Conservation (phyloP, 2,888 invertebrate genomes). For the Bembecia ichneumoniformis region DNA sequence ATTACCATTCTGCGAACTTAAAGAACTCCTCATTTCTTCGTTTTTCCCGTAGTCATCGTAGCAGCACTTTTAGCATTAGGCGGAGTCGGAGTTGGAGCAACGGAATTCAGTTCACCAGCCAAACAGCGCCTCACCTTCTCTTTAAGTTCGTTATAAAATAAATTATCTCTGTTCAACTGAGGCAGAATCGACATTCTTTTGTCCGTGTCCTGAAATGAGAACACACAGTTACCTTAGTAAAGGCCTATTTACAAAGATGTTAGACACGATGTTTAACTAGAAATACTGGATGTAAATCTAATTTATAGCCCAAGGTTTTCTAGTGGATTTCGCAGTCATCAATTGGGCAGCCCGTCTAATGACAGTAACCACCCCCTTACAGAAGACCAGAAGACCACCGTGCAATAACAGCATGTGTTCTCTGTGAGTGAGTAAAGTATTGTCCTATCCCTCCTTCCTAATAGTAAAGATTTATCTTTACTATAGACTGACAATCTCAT, state of each 20-base stretch:
- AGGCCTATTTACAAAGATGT: not conserved
- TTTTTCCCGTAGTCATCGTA: slow-evolving; percentile 3
- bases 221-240: not conserved
- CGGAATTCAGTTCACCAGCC: slow-evolving; percentile 18
- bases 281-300: no score
- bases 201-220: slow-evolving; percentile 31
- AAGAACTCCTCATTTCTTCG: not conserved
- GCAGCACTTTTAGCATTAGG: slow-evolving; percentile 10
- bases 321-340: no score
- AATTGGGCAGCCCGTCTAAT: no score
- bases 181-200: slow-evolving; percentile 33
- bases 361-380: no score
- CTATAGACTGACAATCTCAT: no score
- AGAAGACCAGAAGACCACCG: no score
- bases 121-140: slow-evolving; percentile 22
- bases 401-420: no score
- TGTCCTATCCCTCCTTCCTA: no score
- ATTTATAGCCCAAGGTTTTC: no score
- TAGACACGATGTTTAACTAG: not conserved
- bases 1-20: no score
- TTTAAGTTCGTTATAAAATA: slow-evolving; percentile 33
- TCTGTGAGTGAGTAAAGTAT: no score
- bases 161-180: slow-evolving; percentile 45
- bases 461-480: no score
- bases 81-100: slow-evolving; percentile 5